Evolutionary conservation across 2,888 invertebrate genomes (phyloP), one percentile per base, ranked within the genome.

Genomic region (Drosophila stalkeri): DNA sequence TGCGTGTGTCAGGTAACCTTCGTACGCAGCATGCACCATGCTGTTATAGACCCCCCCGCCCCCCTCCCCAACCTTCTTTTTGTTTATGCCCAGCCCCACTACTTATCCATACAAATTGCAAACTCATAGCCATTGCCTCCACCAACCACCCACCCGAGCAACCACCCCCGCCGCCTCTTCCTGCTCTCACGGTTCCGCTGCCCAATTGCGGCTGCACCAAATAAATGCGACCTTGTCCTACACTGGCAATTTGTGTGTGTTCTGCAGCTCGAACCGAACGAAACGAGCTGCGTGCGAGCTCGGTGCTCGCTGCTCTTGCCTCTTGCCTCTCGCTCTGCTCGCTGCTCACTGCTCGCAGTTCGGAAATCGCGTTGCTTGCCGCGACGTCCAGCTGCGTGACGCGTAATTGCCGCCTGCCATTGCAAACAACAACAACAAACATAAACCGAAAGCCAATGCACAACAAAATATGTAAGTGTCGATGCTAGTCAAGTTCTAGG

Each of bases 151-250:
- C 20, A 20, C 1, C 20, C 18, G 7, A 2, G 6, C 46, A 39
- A 1, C 39, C 16, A 8, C n/a, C 41, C 7, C 7, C 41, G n/a
- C 2, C 37, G 6, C 16, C 37, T 7, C 44, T 55, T 57, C 62
- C 59, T 27, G 27, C 27, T 27, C 27, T 27, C 55, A 39, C 62
- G 69, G 56, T 73, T 66, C 27, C 68, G 72, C 77, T 82, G 79
- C 73, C 86, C 84, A 85, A 87, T 85, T 84, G 84, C 70, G 75
- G 74, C 70, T 84, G 89, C 87, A 86, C 85, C 83, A 80, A 86
- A 87, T 88, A 81, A 89, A 80, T 70, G 88, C 86, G 89, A 87
- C 87, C 87, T 87, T 87, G 87, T 87, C 83, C 87, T 87, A 89
- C 83, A 89, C 89, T 87, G 81, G 72, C 81, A 89, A 85, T 85